Conservation (phyloP, 2,888 invertebrate species). For the Mimumesa dahlbomi region DNA sequence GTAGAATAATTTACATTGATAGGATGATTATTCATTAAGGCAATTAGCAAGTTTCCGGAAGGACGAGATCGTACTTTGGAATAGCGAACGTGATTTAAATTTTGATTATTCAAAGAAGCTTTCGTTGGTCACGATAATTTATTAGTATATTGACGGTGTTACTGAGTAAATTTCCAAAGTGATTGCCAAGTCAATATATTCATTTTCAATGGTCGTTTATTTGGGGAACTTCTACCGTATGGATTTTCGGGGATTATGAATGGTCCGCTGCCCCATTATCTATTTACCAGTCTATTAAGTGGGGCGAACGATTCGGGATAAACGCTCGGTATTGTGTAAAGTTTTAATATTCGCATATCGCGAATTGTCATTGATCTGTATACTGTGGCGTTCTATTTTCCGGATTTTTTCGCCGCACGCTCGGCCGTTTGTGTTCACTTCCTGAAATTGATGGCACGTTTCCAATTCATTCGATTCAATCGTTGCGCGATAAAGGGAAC, state of each 20-base stretch:
- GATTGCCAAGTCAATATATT: too few relatives aligned
- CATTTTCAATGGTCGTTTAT: conserved; percentile 9
- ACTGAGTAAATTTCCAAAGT: too few relatives aligned
- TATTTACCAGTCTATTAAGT: conserved; percentile 58
- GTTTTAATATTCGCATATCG: conserved; percentile 40
- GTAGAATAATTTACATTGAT: not conserved
- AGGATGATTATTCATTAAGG: too few relatives aligned
- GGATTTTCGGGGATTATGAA: conserved; percentile 35
- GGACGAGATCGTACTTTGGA: too few relatives aligned
- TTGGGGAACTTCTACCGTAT: conserved; percentile 36
- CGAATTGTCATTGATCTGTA: conserved; percentile 8
- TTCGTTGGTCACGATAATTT: too few relatives aligned
- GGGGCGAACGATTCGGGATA: conserved; percentile 13
- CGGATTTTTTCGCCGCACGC: not conserved
- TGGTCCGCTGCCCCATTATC: conserved; percentile 41
- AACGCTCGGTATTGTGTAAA: conserved; percentile 20
- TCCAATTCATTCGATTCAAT: conserved; percentile 42
- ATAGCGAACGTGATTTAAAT: too few relatives aligned
- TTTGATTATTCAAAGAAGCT: too few relatives aligned
- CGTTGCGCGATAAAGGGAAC: conserved; percentile 9
- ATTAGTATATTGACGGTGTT: too few relatives aligned
- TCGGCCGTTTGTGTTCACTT: conserved; percentile 15
- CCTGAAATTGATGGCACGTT: conserved; percentile 35
- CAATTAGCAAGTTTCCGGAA: too few relatives aligned
- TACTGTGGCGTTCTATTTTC: not conserved